Conservation (phyloP, 2,888 invertebrate genomes). For the Dascillus cervinus region DNA sequence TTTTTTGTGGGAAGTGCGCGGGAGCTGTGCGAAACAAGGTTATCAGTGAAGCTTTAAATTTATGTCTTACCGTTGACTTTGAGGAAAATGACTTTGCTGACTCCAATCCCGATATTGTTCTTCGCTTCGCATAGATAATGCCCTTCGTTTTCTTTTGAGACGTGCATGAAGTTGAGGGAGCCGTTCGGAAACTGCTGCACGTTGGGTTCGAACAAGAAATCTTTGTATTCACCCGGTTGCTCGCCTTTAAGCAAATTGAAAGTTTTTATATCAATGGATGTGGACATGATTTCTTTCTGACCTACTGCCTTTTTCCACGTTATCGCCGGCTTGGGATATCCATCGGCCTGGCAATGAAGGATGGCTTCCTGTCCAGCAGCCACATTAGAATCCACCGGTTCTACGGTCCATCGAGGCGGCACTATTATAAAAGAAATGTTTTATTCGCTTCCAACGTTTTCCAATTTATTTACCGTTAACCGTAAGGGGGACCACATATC, state of each 20-base stretch:
- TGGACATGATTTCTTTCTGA: slow-evolving; percentile 34
- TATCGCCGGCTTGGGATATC: slow-evolving; percentile 81
- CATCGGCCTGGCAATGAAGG: slow-evolving; percentile 83
- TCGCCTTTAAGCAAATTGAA: slow-evolving; percentile 46
- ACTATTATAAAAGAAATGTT: slow-evolving; percentile 54
- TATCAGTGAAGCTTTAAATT: too few relatives aligned
- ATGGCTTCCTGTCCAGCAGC: slow-evolving; percentile 77
- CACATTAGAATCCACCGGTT: slow-evolving; percentile 75
- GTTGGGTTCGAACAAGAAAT: slow-evolving; percentile 72
- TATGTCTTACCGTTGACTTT: slow-evolving; percentile 75
- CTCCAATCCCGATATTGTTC: slow-evolving; percentile 83
- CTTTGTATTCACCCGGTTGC: slow-evolving; percentile 72
- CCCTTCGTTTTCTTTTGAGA: slow-evolving; percentile 81
- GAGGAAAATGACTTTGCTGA: slow-evolving; percentile 85
- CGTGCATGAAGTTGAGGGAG: slow-evolving; percentile 72
- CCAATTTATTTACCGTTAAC: slow-evolving; percentile 59
- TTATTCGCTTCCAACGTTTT: slow-evolving; percentile 1
- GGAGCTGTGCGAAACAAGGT: slow-evolving; percentile 63
- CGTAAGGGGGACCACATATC: slow-evolving; percentile 70
- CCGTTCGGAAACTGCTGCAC: slow-evolving; percentile 74
- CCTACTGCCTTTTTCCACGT: slow-evolving; percentile 88
- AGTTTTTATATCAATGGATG: too few relatives aligned
- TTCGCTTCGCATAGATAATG: slow-evolving; percentile 90
- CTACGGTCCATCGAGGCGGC: slow-evolving; percentile 83
- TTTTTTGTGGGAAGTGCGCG: slow-evolving; percentile 76